Conservation (phyloP, 2,888 invertebrate genomes). For the Chouioia cunea region DNA sequence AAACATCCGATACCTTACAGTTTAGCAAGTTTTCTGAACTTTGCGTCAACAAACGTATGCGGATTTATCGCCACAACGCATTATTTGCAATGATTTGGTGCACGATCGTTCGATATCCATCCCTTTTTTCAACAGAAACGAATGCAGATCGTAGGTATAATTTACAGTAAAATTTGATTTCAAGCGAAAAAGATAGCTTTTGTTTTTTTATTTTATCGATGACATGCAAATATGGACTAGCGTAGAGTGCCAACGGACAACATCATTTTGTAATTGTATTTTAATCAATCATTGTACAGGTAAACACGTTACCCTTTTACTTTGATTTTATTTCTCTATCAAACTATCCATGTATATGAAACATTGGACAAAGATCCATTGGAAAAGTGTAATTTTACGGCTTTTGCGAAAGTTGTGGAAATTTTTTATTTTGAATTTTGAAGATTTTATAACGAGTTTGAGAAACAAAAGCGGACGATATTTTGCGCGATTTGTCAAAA, state of each 20-base stretch:
- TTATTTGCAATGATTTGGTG: too few species aligned
- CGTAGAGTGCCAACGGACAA: constrained; percentile 50
- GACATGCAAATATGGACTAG: constrained; percentile 42
- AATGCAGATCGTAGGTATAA: constrained; percentile 37
- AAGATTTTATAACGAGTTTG: constrained; percentile 44
- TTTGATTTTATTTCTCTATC: constrained; percentile 46
- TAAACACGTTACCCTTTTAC: constrained; percentile 48
- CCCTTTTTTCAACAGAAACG: constrained; percentile 43
- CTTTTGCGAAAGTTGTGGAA: constrained; percentile 30
- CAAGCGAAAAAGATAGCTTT: constrained; percentile 27
- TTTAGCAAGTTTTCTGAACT: too few species aligned
- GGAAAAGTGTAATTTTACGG: constrained; percentile 41
- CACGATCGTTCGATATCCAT: constrained; percentile 43
- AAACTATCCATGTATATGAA: constrained; percentile 44
- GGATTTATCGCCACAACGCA: too few species aligned
- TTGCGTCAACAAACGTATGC: too few species aligned
- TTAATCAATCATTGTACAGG: constrained; percentile 48
- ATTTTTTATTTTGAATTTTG: constrained; percentile 46
- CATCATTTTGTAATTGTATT: constrained; percentile 48
- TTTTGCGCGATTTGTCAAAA: constrained; percentile 48
- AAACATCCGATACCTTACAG: too few species aligned
- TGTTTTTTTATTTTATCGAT: constrained; percentile 38
- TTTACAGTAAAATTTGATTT: constrained; percentile 32
- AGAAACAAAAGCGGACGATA: constrained; percentile 14
- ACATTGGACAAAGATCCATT: constrained; percentile 33